Percentiles rank a stretch among this genome's conserved stretches.
These are phyloP conservation scores for Allophyes oxyacanthae DNA, from an alignment of 2,888 invertebrate genomes.

Conservation along the genomic window DNA sequence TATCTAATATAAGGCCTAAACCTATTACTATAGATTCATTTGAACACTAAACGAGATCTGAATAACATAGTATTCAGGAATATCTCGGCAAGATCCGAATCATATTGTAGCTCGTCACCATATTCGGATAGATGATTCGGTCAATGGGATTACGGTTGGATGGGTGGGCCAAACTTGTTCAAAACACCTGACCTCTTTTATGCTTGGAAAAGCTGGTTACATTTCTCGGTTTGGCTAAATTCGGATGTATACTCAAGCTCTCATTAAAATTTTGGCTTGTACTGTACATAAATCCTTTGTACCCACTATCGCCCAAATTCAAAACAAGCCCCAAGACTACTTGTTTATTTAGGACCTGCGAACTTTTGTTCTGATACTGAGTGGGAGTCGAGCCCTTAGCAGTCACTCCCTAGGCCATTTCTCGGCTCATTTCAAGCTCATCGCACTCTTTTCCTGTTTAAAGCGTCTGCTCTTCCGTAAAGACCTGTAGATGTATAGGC, in stretches of 20 bases:
- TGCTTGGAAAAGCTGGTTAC: slow-evolving; percentile 15
- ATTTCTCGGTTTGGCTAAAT: slow-evolving; percentile 18
- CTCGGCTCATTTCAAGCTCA: too few species aligned
- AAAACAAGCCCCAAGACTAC: slow-evolving; percentile 10
- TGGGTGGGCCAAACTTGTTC: slow-evolving; percentile 24
- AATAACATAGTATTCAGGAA: slow-evolving; percentile 38
- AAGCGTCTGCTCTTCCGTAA: too few species aligned
- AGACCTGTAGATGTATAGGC: too few species aligned
- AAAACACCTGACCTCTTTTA: slow-evolving; percentile 29
- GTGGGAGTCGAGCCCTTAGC: too few species aligned
- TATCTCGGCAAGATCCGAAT: slow-evolving; percentile 16
- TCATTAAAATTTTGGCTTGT: slow-evolving; percentile 7
- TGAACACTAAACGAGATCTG: slow-evolving; percentile 27
- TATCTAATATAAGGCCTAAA: too few species aligned
- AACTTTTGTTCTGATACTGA: too few species aligned
- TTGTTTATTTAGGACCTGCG: slow-evolving; percentile 30
- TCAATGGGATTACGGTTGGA: slow-evolving; percentile 31
- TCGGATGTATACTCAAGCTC: slow-evolving; percentile 3
- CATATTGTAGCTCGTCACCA: slow-evolving; percentile 19
- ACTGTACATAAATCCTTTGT: slow-evolving; percentile 8
- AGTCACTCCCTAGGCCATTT: too few species aligned
- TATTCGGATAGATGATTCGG: slow-evolving; percentile 37
- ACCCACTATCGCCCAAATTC: slow-evolving; percentile 6
- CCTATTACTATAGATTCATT: slow-evolving; percentile 12
- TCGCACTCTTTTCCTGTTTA: too few species aligned